Base-by-base conservation (phyloP, 2,888 invertebrate species). In the Ichneumoninae sp. region DNA sequence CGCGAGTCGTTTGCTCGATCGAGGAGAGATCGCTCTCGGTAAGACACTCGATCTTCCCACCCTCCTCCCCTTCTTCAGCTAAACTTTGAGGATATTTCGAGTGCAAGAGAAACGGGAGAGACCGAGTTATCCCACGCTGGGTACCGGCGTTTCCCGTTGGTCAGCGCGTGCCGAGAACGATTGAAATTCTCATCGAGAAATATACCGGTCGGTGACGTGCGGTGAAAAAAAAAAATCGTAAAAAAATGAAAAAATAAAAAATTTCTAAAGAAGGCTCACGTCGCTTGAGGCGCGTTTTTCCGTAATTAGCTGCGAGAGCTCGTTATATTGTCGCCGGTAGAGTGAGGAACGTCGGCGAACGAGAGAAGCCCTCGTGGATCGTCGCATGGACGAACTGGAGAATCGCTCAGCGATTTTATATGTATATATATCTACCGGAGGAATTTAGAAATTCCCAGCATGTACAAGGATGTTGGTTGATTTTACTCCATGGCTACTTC, bases 281-380 rank as follows among this genome's bases (percentile, higher is more conserved):
- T 30, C 22, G 40, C 60, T 52, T 33, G 57, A 74, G 30, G 10
- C 57, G 44, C 40, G 47, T 16, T 71, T 13, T 13, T 36, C 30
- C 52, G 76, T 71, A 75, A 81, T 81, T 81, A 65, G 52, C 54
- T 50, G 13, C 52, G 66, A 44, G 26, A 62, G 81, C 80, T 80
- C 72, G 57, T 71, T 80, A 74, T 74, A 74, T 74, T 66, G 70
- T 80, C 80, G 68, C 13, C 66, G 66, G 68, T 57, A 57, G 65
- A 74, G 65, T 36, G 52, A 65, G 52, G 50, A 80, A 62, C 62
- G 54, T 70, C 70, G 44, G 70, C 54, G 47, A 75, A 33, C 74
- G 47, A 19, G n/a, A n/a, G 44, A 54, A 57, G 44, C 65, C 36
- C 40, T 66, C n/a, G 72, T 13, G 30, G 33, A 40, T 77, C 50